Base-by-base conservation (phyloP, 1,140 invertebrate genomes). In the Diorhabda sublineata region DNA sequence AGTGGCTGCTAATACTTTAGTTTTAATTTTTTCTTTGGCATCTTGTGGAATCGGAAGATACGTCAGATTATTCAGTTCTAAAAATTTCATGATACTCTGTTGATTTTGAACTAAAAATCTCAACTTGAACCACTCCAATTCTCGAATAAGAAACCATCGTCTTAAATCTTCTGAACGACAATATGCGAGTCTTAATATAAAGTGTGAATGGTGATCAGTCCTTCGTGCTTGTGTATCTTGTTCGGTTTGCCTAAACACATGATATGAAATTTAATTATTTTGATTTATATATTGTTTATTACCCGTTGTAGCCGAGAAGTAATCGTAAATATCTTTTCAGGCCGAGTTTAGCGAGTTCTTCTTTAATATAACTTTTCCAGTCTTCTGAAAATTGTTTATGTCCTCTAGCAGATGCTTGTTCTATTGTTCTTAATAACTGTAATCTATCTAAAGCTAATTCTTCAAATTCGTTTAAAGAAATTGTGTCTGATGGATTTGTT, bases 191-290 rank as follows among this genome's bases (percentile, higher is more conserved):
- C 96, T 85, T 2, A 98, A 83, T 71, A 98, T 92, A 81, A 94
- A 98, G 82, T 99, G 97, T 2, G 96, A 96, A 61, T 97, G 87
- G 76, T 94, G 90, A 84, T 99, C 97, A 70, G 88, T 87, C 66
- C 87, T 85, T 63, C 93, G 85, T 5, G 86, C 87, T 74, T 89
- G 84, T 42, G 89, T 76, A 74, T 91, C 88, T 26, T 82, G 76
- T 68, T 91, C 87, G 7, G 80, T 80, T 42, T 83, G 76, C 43
- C 71, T 69, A 45, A 60, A 59, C 47, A 52, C 6, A 8, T 8
- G 60, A 45, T 47, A 26, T 45, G 42, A 60, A 26, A 60, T 60
- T 60, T 59, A 9, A 56, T 1, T n/a, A n/a, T 56, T 56, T 7
- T 7, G 6, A 56, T 56, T 56, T 56, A 7, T 56, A 56, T 56